Percentiles rank a stretch among this genome's conserved stretches.
phyloP scores from a whole-genome alignment of 2,888 invertebrate species.

The Andrena bucephala region DNA sequence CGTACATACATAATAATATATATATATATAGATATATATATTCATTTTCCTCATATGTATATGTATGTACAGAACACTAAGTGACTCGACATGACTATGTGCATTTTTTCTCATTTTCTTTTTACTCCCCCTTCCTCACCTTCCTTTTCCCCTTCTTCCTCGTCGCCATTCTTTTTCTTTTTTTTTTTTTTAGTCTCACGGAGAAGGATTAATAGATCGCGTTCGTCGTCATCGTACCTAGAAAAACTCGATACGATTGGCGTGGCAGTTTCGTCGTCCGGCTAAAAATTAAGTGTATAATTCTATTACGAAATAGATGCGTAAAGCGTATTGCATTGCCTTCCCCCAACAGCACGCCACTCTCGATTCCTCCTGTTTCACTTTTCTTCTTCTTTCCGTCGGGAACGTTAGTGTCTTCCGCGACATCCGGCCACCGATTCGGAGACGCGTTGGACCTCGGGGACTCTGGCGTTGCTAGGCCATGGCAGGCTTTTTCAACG shows the following conservation, averaged over 20 bases:
- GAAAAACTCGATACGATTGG: slow-evolving; percentile 19
- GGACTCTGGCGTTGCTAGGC: neutral
- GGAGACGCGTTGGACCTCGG: slow-evolving; percentile 6
- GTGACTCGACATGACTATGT: slow-evolving; percentile 85
- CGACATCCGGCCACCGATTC: neutral
- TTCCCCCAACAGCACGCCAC: slow-evolving; percentile 88
- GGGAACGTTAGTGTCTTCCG: neutral
- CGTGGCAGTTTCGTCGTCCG: slow-evolving; percentile 60
- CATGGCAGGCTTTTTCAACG: no score
- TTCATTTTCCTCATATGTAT: slow-evolving; percentile 60
- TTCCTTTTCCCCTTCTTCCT: slow-evolving; percentile 53
- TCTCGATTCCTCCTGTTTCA: slow-evolving; percentile 17
- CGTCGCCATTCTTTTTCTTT: slow-evolving; percentile 4
- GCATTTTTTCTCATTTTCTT: slow-evolving; percentile 75
- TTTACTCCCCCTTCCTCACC: slow-evolving; percentile 45
- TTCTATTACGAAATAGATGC: slow-evolving; percentile 82
- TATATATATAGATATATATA: slow-evolving; percentile 57
- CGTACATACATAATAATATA: slow-evolving; percentile 47
- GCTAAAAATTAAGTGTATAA: slow-evolving; percentile 80
- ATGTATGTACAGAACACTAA: slow-evolving; percentile 82
- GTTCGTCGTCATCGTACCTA: neutral
- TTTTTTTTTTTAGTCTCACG: neutral
- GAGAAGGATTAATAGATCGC: slow-evolving; percentile 32
- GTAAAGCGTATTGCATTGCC: slow-evolving; percentile 90
- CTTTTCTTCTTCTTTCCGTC: neutral